Conservation (phyloP, 2,888 invertebrate genomes). For the Muscina levida region DNA sequence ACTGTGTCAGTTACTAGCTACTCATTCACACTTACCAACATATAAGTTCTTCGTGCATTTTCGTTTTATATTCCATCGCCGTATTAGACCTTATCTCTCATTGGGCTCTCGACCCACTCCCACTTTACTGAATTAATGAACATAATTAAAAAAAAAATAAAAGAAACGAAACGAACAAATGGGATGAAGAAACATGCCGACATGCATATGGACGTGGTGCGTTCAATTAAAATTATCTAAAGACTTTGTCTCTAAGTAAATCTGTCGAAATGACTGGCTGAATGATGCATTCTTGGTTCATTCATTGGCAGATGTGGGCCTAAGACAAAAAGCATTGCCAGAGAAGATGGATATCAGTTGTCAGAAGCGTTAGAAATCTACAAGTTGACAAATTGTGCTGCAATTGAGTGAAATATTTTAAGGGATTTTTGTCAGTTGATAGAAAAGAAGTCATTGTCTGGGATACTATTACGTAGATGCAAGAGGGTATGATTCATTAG, state of each 20-base stretch:
- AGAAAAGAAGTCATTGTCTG: constrained; percentile 31
- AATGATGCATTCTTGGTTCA: constrained; percentile 9
- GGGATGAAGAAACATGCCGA: background rate
- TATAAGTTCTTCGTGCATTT: too few species aligned
- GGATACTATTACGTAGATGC: too few species aligned
- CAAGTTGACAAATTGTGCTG: constrained; percentile 69
- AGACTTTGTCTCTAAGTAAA: background rate
- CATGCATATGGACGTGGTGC: background rate
- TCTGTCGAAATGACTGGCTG: background rate
- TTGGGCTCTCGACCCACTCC: constrained; percentile 5
- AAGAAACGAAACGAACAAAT: constrained; percentile 50
- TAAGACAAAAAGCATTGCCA: background rate
- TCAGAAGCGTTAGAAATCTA: constrained; percentile 66
- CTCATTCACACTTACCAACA: too few species aligned
- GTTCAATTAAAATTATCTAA: constrained; percentile 1
- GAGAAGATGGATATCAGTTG: too few species aligned
- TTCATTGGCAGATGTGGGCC: constrained; percentile 45
- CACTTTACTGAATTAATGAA: constrained; percentile 53
- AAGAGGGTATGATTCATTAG: constrained; percentile 46
- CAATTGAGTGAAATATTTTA: constrained; percentile 64
- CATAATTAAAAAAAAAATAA: constrained; percentile 49
- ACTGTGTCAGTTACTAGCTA: too few species aligned
- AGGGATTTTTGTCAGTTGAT: constrained; percentile 53
- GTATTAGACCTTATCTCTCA: background rate
- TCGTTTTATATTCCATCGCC: constrained; percentile 41